A percentile compares a stretch with the other conserved stretches of the same genome.
Evolutionary conservation across 1,140 invertebrate genomes (phyloP).

Genomic region (Trichoplusia ni): DNA sequence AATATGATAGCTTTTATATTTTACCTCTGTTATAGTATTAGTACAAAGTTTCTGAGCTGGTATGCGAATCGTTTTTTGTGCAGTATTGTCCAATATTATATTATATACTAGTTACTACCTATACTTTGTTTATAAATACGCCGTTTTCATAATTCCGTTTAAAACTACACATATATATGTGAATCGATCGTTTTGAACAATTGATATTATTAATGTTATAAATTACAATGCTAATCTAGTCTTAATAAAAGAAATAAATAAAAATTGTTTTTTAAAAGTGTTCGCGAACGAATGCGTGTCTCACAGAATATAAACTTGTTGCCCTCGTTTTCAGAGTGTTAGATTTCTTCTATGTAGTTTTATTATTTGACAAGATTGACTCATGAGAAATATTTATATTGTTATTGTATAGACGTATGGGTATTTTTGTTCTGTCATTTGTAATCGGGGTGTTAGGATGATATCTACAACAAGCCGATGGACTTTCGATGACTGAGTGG

Average conservation of each 20-base stretch:
- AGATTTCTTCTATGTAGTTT: slow-evolving; percentile 74
- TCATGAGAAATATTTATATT: slow-evolving; percentile 73
- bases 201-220: slow-evolving; percentile 61
- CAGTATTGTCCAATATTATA: slow-evolving; percentile 41
- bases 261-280: slow-evolving; percentile 56
- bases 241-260: slow-evolving; percentile 43
- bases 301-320: slow-evolving; percentile 60
- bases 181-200: slow-evolving; percentile 47
- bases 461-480: slow-evolving; percentile 69
- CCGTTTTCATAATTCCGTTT: slow-evolving; percentile 38
- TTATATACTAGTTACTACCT: too few relatives aligned
- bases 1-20: slow-evolving; percentile 67
- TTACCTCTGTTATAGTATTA: slow-evolving; percentile 62
- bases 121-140: slow-evolving; percentile 33
- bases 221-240: slow-evolving; percentile 57
- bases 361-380: slow-evolving; percentile 70
- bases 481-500: slow-evolving; percentile 77
- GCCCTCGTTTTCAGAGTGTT: slow-evolving; percentile 68
- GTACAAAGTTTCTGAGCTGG: slow-evolving; percentile 59
- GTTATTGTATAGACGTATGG: slow-evolving; percentile 74
- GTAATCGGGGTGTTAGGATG: slow-evolving; percentile 71
- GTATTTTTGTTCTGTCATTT: slow-evolving; percentile 70
- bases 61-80: slow-evolving; percentile 41
- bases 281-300: slow-evolving; percentile 56
- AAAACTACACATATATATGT: slow-evolving; percentile 37